phyloP scores from a whole-genome alignment of 2,888 invertebrate species.

The Rhopalosiphum nymphaeae region DNA sequence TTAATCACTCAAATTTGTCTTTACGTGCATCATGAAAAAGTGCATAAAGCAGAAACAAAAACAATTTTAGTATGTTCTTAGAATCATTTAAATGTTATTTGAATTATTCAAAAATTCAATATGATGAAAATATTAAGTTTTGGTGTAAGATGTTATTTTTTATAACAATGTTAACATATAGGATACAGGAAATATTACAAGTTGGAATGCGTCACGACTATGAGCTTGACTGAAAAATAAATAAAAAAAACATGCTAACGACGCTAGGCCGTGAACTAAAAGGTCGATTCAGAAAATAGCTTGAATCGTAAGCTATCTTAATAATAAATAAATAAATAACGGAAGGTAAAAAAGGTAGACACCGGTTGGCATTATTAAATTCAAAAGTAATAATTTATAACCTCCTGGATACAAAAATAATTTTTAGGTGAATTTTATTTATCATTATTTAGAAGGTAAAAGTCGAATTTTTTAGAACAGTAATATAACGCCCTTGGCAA shows the following conservation, averaged over 20 bases:
- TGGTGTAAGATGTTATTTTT: background rate
- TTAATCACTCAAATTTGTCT: background rate
- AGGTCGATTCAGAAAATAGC: background rate
- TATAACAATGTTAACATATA: background rate
- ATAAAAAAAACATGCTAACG: slow-evolving; percentile 29
- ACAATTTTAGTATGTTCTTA: background rate
- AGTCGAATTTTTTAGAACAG: background rate
- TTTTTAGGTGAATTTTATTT: background rate
- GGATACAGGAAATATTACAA: background rate
- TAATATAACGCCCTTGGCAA: background rate
- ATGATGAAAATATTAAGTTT: background rate
- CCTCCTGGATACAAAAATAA: background rate
- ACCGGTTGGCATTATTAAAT: background rate
- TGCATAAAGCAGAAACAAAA: background rate
- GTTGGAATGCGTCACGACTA: background rate
- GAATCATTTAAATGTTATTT: background rate
- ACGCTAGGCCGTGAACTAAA: background rate
- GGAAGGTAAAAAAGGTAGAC: background rate
- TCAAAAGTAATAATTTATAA: slow-evolving; percentile 19
- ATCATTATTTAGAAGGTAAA: background rate
- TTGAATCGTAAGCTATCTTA: background rate
- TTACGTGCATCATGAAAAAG: background rate
- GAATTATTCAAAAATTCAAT: slow-evolving; percentile 13
- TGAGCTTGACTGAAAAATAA: background rate
- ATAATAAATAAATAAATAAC: slow-evolving; percentile 41